Conservation (phyloP, 2,113 vertebrate species). For the Nothocercus nigrocapillus region DNA sequence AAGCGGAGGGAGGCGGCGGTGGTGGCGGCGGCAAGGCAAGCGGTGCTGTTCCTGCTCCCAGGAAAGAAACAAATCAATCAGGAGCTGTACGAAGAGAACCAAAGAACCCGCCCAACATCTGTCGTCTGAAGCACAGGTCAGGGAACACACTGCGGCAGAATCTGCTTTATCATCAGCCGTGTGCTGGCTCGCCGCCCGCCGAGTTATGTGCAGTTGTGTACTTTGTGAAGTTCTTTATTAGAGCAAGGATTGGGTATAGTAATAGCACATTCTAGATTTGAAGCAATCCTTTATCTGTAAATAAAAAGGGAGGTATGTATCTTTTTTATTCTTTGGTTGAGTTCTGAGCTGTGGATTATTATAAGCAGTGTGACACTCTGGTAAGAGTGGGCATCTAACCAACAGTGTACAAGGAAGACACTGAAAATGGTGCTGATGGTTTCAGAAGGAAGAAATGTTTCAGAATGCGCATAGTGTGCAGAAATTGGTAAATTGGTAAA, state of each 20-base stretch:
- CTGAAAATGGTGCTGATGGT: not conserved
- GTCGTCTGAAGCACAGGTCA: not conserved
- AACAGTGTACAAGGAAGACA: not conserved
- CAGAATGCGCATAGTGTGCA: not conserved
- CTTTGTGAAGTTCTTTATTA: not conserved
- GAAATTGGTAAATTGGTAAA: not conserved
- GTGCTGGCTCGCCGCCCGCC: not conserved
- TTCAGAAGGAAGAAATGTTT: not conserved
- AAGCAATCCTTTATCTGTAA: not conserved
- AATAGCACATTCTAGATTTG: not conserved
- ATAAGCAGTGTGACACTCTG: not conserved
- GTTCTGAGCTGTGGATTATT: not conserved
- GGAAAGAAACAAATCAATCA: conserved; percentile 63
- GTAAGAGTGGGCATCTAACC: not conserved
- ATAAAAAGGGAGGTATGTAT: not conserved
- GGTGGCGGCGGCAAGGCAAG: conserved; percentile 9
- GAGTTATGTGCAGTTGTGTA: not conserved
- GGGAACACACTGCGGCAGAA: not conserved
- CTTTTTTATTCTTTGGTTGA: not conserved
- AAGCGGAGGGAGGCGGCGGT: conserved; percentile 13
- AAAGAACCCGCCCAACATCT: conserved; percentile 21
- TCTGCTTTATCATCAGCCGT: not conserved
- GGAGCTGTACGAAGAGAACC: not conserved
- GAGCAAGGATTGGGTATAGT: not conserved
- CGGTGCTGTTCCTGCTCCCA: conserved; percentile 37